Conservation (phyloP, 2,888 invertebrate species). For the Idaea dimidiata region DNA sequence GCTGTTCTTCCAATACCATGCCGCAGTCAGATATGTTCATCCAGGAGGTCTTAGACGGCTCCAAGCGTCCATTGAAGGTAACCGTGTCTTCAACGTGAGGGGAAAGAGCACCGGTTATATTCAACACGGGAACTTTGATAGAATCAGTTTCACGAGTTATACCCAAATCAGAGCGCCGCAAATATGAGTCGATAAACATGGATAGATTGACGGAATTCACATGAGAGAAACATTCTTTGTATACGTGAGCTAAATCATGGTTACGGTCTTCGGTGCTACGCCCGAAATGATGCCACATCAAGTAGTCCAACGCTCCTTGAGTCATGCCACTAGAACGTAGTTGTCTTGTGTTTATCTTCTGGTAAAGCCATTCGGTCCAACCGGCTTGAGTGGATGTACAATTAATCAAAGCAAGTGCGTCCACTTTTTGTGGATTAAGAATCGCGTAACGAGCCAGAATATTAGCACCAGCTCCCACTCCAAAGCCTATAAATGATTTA, state of each 20-base stretch:
- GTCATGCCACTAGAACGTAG: conserved; percentile 95
- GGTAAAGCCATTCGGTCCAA: conserved; percentile 99
- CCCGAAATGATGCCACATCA: conserved; percentile 99
- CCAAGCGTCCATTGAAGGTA: conserved; percentile 96
- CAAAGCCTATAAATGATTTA: conserved; percentile 96
- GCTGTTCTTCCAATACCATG: conserved; percentile 98
- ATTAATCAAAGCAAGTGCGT: conserved; percentile 95
- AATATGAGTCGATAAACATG: conserved; percentile 96
- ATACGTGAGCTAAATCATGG: conserved; percentile 95
- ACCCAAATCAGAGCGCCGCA: conserved; percentile 93
- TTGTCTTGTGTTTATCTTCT: conserved; percentile 96
- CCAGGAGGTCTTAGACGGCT: conserved; percentile 98
- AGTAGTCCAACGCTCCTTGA: conserved; percentile 95
- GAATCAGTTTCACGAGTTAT: conserved; percentile 85
- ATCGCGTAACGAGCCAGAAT: conserved; percentile 95
- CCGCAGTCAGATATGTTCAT: conserved; percentile 99
- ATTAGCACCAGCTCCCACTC: conserved; percentile 98
- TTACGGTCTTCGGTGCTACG: conserved; percentile 93
- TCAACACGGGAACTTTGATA: conserved; percentile 92
- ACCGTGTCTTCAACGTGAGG: conserved; percentile 99
- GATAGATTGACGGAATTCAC: conserved; percentile 97
- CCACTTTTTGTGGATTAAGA: conserved; percentile 91
- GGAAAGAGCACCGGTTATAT: conserved; percentile 95
- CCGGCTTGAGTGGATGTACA: conserved; percentile 96
- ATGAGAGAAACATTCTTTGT: conserved; percentile 95